Percentiles rank a stretch among this genome's conserved stretches.
These are phyloP conservation scores for Drosophila diplacantha DNA, from an alignment of 2,888 invertebrate species.

Conservation along the genomic window DNA sequence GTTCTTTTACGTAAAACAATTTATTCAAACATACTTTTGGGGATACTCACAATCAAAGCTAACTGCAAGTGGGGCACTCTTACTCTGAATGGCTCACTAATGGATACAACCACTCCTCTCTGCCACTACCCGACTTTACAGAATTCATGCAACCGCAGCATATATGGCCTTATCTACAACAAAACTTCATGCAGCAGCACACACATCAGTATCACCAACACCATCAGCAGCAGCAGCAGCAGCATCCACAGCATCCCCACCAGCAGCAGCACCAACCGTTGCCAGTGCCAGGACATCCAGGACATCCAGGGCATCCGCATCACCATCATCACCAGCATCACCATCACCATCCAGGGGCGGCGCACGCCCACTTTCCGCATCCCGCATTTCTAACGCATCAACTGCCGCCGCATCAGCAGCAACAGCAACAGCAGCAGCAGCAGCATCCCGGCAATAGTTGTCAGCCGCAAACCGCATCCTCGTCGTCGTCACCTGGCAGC, in stretches of 20 bases:
- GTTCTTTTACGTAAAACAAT: neutral
- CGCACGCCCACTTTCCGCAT: constrained; percentile 77
- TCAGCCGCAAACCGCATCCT: constrained; percentile 78
- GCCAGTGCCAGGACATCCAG: constrained; percentile 35
- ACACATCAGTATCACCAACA: constrained; percentile 66
- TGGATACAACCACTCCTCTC: constrained; percentile 5
- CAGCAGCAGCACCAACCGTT: constrained; percentile 47
- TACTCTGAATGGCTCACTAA: constrained; percentile 7
- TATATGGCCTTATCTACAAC: constrained; percentile 79
- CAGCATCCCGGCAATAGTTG: constrained; percentile 77
- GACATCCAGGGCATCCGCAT: constrained; percentile 61
- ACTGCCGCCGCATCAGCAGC: constrained; percentile 68
- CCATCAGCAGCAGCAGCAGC: constrained; percentile 59
- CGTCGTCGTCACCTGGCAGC: constrained; percentile 78
- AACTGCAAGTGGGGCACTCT: neutral
- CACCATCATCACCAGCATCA: constrained; percentile 52
- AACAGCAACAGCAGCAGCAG: constrained; percentile 63
- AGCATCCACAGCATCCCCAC: constrained; percentile 45
- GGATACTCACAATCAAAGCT: neutral
- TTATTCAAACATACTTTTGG: constrained; percentile 14
- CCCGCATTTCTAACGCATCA: constrained; percentile 77
- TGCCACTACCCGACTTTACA: constrained; percentile 39
- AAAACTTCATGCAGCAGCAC: constrained; percentile 78
- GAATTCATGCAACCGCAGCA: constrained; percentile 79
- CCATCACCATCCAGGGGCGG: constrained; percentile 59